Conservation (phyloP, 35 echinoderm and acorn worm genomes). For the Heliocidaris erythrogramma region DNA sequence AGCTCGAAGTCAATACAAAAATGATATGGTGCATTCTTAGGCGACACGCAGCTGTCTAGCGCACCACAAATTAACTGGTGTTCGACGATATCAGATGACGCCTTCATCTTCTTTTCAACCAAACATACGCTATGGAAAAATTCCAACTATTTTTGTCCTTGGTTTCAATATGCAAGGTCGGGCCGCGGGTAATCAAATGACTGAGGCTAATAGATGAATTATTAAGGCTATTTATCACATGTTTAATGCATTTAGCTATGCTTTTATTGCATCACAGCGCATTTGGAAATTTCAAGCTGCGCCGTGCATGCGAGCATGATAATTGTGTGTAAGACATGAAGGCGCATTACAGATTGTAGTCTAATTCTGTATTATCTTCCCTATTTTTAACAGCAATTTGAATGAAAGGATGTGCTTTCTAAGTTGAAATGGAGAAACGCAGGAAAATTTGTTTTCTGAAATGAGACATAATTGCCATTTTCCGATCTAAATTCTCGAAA, state of each 20-base stretch:
- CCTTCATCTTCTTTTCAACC: not conserved
- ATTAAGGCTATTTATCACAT: conserved; percentile 3
- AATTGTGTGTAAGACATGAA: not conserved
- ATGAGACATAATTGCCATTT: not conserved
- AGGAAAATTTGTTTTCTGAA: not conserved
- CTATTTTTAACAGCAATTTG: not conserved
- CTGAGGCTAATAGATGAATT: not conserved
- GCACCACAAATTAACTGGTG: not conserved
- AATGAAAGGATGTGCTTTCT: not conserved
- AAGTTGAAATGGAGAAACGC: not conserved
- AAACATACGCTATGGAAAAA: not conserved
- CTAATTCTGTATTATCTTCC: not conserved
- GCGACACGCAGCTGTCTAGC: not conserved
- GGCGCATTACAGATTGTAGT: not conserved
- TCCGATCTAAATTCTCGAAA: too few relatives aligned
- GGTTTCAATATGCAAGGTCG: not conserved
- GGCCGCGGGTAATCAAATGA: not conserved
- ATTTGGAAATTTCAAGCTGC: not conserved
- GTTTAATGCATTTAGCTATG: not conserved
- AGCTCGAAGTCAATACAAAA: not conserved
- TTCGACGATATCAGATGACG: not conserved
- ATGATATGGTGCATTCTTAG: not conserved
- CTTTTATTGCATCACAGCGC: not conserved
- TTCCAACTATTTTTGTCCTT: not conserved
- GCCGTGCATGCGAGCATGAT: not conserved